Conservation (phyloP, 2,113 vertebrate genomes). For the Lethenteron reissneri region DNA sequence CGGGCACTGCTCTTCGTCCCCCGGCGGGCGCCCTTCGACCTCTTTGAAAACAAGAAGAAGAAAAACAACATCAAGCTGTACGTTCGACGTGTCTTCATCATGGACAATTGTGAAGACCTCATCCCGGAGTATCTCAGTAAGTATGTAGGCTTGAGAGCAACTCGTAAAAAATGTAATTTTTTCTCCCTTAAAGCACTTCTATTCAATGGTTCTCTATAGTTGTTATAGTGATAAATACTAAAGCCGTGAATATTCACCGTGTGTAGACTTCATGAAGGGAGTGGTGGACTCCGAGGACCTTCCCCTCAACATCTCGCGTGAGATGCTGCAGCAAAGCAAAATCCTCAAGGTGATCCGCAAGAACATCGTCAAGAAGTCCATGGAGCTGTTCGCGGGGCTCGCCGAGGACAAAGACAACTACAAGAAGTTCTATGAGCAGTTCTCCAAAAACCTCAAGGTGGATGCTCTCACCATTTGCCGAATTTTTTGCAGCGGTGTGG, state of each 20-base stretch:
- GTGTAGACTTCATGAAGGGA: conserved; percentile 53
- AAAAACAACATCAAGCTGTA: conserved; percentile 93
- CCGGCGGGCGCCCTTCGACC: conserved; percentile 60
- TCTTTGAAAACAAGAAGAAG: conserved; percentile 94
- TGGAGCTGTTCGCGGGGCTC: conserved; percentile 63
- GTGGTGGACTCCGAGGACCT: conserved; percentile 76
- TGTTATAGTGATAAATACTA: too few relatives aligned
- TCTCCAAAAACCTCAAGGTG: conserved; percentile 87
- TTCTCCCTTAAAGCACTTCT: too few relatives aligned
- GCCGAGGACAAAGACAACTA: conserved; percentile 82
- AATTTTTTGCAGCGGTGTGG: too few relatives aligned
- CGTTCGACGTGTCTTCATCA: conserved; percentile 72
- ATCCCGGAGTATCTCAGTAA: conserved; percentile 86
- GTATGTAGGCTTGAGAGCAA: conserved; percentile 15
- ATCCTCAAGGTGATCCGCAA: conserved; percentile 82
- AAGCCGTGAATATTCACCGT: too few relatives aligned
- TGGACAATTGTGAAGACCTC: conserved; percentile 85
- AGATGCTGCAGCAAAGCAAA: conserved; percentile 95
- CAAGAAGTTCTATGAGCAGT: conserved; percentile 72
- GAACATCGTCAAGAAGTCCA: conserved; percentile 82
- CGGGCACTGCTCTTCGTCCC: conserved; percentile 71
- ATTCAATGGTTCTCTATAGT: too few relatives aligned
- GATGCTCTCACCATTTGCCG: not conserved
- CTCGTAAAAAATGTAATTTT: too few relatives aligned
- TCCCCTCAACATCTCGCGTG: conserved; percentile 69